Conservation (phyloP, 2,113 vertebrate species). For the Gopherus evgoodei region DNA sequence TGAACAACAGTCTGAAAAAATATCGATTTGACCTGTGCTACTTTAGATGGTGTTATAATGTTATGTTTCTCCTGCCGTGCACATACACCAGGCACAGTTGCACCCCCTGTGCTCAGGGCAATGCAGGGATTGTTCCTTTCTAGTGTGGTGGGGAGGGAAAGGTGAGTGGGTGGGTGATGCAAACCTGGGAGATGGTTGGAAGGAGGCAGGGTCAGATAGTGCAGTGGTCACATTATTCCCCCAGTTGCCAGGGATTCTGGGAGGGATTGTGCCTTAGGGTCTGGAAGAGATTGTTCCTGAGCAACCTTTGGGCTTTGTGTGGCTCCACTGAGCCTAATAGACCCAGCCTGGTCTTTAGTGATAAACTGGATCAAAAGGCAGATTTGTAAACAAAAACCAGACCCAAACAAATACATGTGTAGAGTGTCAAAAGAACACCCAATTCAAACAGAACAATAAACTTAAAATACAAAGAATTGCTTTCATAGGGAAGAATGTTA, state of each 20-base stretch:
- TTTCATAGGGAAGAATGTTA: neutral
- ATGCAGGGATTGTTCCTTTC: rapidly evolving
- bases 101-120: rapidly evolving
- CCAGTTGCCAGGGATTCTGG: neutral
- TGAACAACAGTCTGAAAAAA: neutral
- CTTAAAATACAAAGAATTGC: neutral
- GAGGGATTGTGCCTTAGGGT: neutral
- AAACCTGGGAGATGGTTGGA: neutral
- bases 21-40: neutral
- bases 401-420: neutral
- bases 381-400: neutral
- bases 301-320: neutral
- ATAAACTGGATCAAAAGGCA: neutral
- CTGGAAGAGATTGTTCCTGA: neutral
- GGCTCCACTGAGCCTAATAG: neutral
- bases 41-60: neutral
- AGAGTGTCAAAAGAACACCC: rapidly evolving
- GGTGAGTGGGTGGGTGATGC: neutral
- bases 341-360: neutral
- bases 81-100: neutral
- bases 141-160: neutral
- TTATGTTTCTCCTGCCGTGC: neutral
- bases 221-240: neutral
- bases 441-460: neutral
- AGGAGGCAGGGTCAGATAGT: neutral